phyloP scores from a whole-genome alignment of 2,888 invertebrate genomes.

The Lamproptera curius region DNA sequence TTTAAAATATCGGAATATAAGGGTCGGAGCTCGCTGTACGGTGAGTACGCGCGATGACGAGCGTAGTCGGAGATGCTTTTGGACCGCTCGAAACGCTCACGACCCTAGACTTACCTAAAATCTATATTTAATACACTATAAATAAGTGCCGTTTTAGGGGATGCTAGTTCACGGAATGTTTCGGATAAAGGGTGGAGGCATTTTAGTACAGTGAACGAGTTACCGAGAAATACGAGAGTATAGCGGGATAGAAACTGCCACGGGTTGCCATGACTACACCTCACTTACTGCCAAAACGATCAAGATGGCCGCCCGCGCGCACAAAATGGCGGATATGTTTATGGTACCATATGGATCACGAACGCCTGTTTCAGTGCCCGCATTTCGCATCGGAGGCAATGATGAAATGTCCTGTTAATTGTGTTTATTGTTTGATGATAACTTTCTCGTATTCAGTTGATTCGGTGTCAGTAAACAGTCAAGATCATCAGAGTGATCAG shows the following conservation, averaged over 20 bases:
- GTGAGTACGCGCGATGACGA: not conserved
- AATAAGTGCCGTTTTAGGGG: constrained; percentile 8
- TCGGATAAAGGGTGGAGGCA: not conserved
- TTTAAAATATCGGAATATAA: not conserved
- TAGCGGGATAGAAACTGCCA: not conserved
- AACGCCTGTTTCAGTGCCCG: not conserved
- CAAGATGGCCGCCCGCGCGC: not conserved
- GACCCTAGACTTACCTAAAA: constrained; percentile 4
- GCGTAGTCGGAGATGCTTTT: not conserved
- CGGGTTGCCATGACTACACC: not conserved
- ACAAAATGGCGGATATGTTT: not conserved
- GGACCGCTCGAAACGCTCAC: not conserved
- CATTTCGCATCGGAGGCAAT: no score
- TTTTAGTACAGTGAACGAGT: not conserved
- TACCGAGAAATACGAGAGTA: not conserved
- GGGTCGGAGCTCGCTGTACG: not conserved
- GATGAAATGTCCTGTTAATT: no score
- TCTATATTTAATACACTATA: not conserved
- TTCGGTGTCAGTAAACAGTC: no score
- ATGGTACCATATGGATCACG: not conserved
- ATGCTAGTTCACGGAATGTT: constrained; percentile 11
- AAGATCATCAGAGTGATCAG: not conserved
- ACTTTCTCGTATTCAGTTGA: no score
- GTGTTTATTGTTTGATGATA: no score
- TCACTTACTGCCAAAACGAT: not conserved